A percentile compares a stretch with the other conserved stretches of the same genome.
phyloP scores from a whole-genome alignment of 1,140 invertebrate species.

The Drosophila serrata region DNA sequence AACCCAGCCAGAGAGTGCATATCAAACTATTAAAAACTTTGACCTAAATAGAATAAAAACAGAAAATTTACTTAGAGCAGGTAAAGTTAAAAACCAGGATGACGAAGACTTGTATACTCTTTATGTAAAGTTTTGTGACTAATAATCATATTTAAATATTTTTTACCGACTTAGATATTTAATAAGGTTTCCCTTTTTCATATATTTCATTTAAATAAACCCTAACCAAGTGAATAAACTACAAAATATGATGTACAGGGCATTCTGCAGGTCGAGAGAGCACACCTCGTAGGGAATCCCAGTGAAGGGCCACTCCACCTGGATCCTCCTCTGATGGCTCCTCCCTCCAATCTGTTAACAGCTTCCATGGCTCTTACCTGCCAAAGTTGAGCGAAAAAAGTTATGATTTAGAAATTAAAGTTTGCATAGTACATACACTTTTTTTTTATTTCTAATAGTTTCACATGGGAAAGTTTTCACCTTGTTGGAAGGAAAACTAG shows the following conservation, averaged over 20 bases:
- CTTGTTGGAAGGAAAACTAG: neutral
- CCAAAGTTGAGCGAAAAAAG: conserved; percentile 64
- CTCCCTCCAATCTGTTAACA: conserved; percentile 35
- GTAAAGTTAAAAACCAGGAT: neutral
- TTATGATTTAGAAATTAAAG: conserved; percentile 81
- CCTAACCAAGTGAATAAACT: neutral
- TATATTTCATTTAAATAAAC: neutral
- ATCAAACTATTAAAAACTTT: conserved; percentile 79
- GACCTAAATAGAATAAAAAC: conserved; percentile 79
- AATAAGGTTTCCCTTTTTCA: too few relatives aligned
- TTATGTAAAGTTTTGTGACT: neutral
- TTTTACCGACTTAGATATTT: too few relatives aligned
- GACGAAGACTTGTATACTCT: neutral
- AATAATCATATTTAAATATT: neutral
- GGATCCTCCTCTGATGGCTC: conserved; percentile 4
- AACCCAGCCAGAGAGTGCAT: conserved; percentile 34
- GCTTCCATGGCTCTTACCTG: conserved; percentile 11
- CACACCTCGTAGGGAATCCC: neutral
- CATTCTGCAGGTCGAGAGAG: conserved; percentile 1
- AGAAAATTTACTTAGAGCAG: conserved; percentile 64
- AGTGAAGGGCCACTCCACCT: conserved; percentile 1
- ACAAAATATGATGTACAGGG: neutral
- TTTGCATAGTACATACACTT: conserved; percentile 49
- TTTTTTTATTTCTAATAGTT: conserved; percentile 23
- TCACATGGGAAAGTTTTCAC: conserved; percentile 46